phyloP scores from a whole-genome alignment of 2,113 vertebrate species.

The Jacana jacana region DNA sequence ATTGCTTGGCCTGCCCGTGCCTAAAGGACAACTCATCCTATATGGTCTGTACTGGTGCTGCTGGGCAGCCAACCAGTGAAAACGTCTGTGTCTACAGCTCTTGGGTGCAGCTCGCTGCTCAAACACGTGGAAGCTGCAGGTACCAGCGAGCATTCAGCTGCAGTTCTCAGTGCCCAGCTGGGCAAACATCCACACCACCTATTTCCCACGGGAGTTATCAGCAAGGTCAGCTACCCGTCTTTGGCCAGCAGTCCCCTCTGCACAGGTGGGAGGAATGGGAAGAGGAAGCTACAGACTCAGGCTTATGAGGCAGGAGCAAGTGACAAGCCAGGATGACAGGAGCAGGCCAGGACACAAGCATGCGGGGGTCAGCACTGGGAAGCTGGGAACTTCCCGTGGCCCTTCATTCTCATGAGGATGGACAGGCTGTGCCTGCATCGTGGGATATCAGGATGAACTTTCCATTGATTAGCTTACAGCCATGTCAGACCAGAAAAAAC shows the following conservation, averaged over 20 bases:
- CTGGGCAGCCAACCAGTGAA: neutral
- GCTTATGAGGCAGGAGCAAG: rapidly evolving
- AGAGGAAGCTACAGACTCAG: neutral
- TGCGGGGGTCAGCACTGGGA: rapidly evolving
- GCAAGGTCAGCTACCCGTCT: neutral
- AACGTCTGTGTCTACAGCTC: neutral
- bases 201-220: neutral
- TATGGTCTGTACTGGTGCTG: neutral
- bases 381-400: neutral
- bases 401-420: rapidly evolving
- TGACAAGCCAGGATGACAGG: neutral
- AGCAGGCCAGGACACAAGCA: neutral
- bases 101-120: neutral
- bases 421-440: neutral
- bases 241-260: neutral
- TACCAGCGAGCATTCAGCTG: neutral
- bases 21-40: neutral
- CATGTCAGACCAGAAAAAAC: neutral
- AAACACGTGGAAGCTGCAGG: neutral
- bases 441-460: neutral
- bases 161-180: neutral
- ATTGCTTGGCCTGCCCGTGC: neutral
- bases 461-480: neutral
- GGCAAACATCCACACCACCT: neutral
- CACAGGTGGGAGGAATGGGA: neutral